Evolutionary conservation across 64 coral and sea anemone genomes (phyloP), one percentile per base, ranked within the genome.

Genomic region (Montipora foliosa): DNA sequence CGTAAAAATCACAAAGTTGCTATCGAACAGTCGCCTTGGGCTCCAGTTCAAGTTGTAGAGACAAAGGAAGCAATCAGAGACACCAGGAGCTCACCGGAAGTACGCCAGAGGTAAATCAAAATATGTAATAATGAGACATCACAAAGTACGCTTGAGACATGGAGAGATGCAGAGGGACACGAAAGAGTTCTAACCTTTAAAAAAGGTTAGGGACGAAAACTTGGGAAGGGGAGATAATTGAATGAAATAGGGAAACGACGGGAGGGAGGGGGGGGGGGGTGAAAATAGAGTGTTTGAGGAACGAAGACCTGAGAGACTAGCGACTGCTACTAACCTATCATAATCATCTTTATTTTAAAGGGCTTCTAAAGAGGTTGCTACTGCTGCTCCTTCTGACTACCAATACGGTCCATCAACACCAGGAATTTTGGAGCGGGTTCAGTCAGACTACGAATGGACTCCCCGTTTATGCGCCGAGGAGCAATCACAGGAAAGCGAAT

Each of bases 381-480:
- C 74, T 10, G 74, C 74, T 76, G 74, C 22, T 76, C 21, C 46
- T 76, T 76, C 74, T 8, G 74, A 2, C 44, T 8, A 8, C 45
- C 29, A 76, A 8, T 4, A 44, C 74, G 9, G 11, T 29, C 74
- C 2, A 76, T 76, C 24, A 44, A 76, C 74, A 44, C 74, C 74
- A 6, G 19, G 21, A 0, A 76, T 76, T 76, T 37, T 29, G 45
- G 10, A 13, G 74, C 74, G 44, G 0, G 44, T 8, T 6, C 71
- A 76, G 22, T 76, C 74, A 76, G 74, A 76, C 74, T 1, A 4
- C 44, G 74, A 76, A 44, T 45, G 74, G 74, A 76, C 74, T 76
- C 74, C 25, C 29, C 9, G 10, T 46, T 76, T 76, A 4, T 25
- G 74, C 44, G 5, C 44, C 14, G 29, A 14, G 4, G 7, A 47